phyloP scores from a whole-genome alignment of 2,113 vertebrate genomes.

The Crotalus viridis region DNA sequence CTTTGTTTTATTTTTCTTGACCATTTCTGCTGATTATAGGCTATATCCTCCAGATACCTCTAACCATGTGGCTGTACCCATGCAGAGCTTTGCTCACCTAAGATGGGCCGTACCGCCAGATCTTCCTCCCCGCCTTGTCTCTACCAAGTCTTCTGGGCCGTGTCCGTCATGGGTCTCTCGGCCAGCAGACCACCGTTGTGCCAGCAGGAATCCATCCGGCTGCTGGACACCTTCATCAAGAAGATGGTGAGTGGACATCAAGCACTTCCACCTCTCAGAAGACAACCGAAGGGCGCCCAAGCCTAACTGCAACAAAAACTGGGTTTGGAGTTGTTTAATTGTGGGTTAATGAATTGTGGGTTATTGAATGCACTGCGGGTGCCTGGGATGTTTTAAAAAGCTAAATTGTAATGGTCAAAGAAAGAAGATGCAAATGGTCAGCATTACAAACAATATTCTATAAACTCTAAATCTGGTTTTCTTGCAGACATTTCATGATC shows the following conservation, averaged over 20 bases:
- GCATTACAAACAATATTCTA: neutral
- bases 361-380: neutral
- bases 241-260: neutral
- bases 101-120: no score
- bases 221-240: neutral
- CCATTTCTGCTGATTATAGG: neutral
- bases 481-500: neutral
- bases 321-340: neutral
- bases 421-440: neutral
- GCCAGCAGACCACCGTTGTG: neutral
- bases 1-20: neutral
- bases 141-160: neutral
- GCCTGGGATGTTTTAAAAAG: neutral
- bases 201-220: neutral
- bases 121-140: neutral
- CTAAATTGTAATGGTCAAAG: neutral
- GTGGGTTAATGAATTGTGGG: neutral
- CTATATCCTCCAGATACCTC: neutral
- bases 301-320: neutral
- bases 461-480: neutral
- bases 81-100: neutral
- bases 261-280: accelerated
- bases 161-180: neutral
- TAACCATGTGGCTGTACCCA: neutral
- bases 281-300: no score